Percentiles rank a stretch among this genome's conserved stretches.
These are phyloP conservation scores for Trichonephila inaurata DNA, from an alignment of 1,140 invertebrate genomes.

Conservation along the genomic window DNA sequence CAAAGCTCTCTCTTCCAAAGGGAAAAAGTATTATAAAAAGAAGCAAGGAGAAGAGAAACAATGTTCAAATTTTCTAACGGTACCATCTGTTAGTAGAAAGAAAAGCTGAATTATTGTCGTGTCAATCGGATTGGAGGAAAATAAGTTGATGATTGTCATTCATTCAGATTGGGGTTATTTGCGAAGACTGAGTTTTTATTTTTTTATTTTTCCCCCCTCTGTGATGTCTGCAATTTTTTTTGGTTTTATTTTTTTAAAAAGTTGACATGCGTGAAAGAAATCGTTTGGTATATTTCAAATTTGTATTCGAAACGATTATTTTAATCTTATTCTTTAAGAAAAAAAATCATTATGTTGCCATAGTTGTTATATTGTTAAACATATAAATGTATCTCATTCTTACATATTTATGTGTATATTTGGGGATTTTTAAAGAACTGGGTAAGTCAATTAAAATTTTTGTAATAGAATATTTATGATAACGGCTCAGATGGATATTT, in stretches of 20 bases:
- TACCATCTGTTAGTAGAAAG: conserved; percentile 53
- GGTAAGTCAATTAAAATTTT: no score
- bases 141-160: conserved; percentile 12
- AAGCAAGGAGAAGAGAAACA: conserved; percentile 50
- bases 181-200: background rate
- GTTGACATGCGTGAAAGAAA: background rate
- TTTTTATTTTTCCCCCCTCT: background rate
- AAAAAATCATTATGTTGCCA: no score
- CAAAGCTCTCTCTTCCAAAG: background rate
- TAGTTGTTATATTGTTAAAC: no score
- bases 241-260: background rate
- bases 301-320: no score
- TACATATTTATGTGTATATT: no score
- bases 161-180: conserved; percentile 7
- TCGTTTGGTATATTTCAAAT: no score
- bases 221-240: background rate
- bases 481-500: no score
- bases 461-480: no score
- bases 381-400: no score
- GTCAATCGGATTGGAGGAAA: conserved; percentile 67
- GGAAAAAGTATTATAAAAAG: conserved; percentile 2
- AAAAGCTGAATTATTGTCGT: conserved; percentile 48
- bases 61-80: conserved; percentile 64
- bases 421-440: no score
- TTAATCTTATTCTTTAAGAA: no score